Evolutionary conservation across 2,113 vertebrate species (phyloP).

Genomic region (Oryzias javanicus): DNA sequence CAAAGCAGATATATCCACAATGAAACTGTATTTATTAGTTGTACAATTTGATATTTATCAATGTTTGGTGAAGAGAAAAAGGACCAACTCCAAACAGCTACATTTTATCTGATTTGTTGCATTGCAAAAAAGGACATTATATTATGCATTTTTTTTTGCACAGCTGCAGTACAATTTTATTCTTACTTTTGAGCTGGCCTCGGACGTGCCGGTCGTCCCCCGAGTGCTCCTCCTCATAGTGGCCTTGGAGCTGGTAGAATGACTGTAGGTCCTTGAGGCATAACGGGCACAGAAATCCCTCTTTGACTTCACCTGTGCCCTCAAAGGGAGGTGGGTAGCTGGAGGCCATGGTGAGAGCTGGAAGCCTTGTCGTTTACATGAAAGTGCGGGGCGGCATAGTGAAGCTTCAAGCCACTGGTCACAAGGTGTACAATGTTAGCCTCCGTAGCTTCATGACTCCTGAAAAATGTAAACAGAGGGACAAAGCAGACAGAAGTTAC

Average conservation of each 20-base stretch:
- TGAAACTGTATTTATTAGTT: too few species aligned
- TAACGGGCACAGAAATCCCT: conserved; percentile 94
- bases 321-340: conserved; percentile 83
- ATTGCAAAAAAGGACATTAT: not conserved
- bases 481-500: not conserved
- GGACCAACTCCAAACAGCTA: too few species aligned
- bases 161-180: too few species aligned
- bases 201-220: conserved; percentile 86
- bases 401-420: conserved; percentile 38
- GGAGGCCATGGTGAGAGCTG: conserved; percentile 83
- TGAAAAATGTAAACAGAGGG: not conserved
- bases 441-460: conserved; percentile 37
- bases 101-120: not conserved
- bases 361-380: conserved; percentile 6
- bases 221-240: conserved; percentile 93
- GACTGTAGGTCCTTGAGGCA: conserved; percentile 96
- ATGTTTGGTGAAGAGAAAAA: too few species aligned
- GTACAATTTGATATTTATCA: too few species aligned
- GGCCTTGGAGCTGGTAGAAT: conserved; percentile 90
- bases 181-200: conserved; percentile 91
- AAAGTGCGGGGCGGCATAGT: conserved; percentile 15
- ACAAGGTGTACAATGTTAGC: conserved; percentile 24
- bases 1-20: too few species aligned
- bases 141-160: not conserved
- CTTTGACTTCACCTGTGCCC: conserved; percentile 85